Evolutionary conservation across 2,113 vertebrate genomes (phyloP).

Genomic region (Verasper variegatus): DNA sequence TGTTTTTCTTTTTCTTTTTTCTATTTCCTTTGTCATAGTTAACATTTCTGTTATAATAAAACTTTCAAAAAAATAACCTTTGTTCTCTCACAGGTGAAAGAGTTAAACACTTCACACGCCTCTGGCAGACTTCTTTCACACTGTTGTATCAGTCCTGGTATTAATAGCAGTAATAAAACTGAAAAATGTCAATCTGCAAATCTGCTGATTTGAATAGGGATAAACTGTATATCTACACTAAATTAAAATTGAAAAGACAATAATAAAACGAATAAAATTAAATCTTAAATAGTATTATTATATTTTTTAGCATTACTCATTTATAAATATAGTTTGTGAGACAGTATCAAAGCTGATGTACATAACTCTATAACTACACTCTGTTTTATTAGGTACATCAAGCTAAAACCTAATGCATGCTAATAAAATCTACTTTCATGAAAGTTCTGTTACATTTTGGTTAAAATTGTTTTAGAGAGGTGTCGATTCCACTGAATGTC

Average conservation of each 20-base stretch:
- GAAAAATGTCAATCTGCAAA: neutral
- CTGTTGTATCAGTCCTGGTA: neutral
- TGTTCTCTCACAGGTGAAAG: conserved; percentile 37
- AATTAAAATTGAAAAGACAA: neutral
- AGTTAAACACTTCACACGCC: conserved; percentile 51
- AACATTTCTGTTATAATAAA: conserved; percentile 60
- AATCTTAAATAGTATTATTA: no score
- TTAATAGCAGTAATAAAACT: conserved; percentile 23
- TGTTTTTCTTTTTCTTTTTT: conserved; percentile 16
- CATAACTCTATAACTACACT: no score
- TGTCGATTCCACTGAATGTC: no score
- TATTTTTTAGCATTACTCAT: no score
- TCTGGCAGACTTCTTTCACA: conserved; percentile 37
- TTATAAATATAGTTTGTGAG: no score
- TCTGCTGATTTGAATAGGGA: neutral
- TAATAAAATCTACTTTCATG: no score
- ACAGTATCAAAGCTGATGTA: no score
- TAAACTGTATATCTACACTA: neutral
- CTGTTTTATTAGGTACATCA: no score
- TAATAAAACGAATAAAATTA: no score
- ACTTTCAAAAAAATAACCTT: conserved; percentile 57
- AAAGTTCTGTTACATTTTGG: no score
- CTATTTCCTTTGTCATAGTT: conserved; percentile 16
- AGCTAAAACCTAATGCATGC: no score
- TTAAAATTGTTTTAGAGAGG: no score